Base-by-base conservation (phyloP, 2,797 vertebrate species). In the Podarcis siculus region DNA sequence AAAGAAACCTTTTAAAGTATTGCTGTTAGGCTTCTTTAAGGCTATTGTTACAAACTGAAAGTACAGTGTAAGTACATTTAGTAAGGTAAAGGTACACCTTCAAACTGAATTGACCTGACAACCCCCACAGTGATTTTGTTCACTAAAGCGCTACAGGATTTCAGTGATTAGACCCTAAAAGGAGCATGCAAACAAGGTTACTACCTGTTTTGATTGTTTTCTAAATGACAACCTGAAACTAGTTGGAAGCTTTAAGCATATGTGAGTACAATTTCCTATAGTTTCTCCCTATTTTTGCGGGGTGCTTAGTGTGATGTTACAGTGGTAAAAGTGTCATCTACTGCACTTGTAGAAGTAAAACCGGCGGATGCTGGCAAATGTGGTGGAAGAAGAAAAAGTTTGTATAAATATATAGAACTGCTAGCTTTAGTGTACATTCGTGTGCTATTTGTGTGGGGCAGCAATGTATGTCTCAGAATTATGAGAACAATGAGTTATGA, bases 131-230 rank as follows among this genome's bases (percentile, higher is more conserved):
- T 92, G 83, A 37, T 87, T 55, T 93, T 91, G 79, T 86, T 93
- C 89, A 64, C 45, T 91, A 90, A 94, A 93, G 89, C 86, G 94
- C 88, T 89, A 30, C 64, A 94, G 86, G n/a, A 25, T 71, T 95
- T 95, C 79, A 67, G 1, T 94, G 90, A 92, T 90, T 93, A 90
- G 93, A 82, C 90, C 76, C 87, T 93, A 64, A 88, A 93, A 83
- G 87, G 84, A 89, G 8, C 23, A 73, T 89, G 89, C 66, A 86
- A 89, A 84, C 91, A 91, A 89, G 72, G 79, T 87, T 90, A 80
- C 39, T 79, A 90, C 78, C 90, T 91, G 72, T 87, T 90, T 72
- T 82, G 58, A 86, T 93, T 93, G 84, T 93, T n/a, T 79, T 95
- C 94, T 89, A 86, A 90, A 86, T 88, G 80, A 92, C 86, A 86